Percentiles rank a stretch among this genome's conserved stretches.
Conservation (phyloP, 2,888 invertebrate genomes). For the Hirtodrosophila alboralis region DNA sequence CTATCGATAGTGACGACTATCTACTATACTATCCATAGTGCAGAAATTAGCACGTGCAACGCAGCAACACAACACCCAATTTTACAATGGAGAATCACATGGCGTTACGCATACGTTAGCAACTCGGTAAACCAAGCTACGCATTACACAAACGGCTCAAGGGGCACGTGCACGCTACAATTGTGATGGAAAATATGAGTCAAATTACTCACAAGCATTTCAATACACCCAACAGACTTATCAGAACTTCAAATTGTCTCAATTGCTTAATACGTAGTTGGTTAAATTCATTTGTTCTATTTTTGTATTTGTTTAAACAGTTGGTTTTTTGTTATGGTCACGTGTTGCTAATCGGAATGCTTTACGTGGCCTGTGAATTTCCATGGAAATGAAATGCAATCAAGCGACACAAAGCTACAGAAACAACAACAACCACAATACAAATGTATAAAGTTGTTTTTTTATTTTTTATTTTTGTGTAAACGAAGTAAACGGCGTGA, state of each 20-base stretch:
- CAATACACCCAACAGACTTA: slow-evolving; percentile 6
- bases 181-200: slow-evolving; percentile 19
- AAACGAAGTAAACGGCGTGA: slow-evolving; percentile 27
- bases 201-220: slow-evolving; percentile 27
- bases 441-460: slow-evolving; percentile 24
- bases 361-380: slow-evolving; percentile 66
- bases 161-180: slow-evolving; percentile 55
- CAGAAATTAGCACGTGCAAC: slow-evolving; percentile 46
- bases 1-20: too few species aligned
- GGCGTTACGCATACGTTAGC: slow-evolving; percentile 45
- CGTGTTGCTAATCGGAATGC: slow-evolving; percentile 60
- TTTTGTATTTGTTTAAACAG: slow-evolving; percentile 21
- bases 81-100: slow-evolving; percentile 40
- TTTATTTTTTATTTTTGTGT: slow-evolving; percentile 8
- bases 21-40: too few species aligned
- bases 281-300: slow-evolving; percentile 23
- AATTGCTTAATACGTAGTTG: slow-evolving; percentile 19
- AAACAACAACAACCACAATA: slow-evolving; percentile 15
- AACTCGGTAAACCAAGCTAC: slow-evolving; percentile 8
- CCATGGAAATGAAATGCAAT: slow-evolving; percentile 60
- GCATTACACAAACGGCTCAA: slow-evolving; percentile 47
- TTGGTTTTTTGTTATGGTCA: slow-evolving; percentile 55
- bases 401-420: slow-evolving; percentile 32
- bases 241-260: slow-evolving; percentile 26
- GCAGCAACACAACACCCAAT: slow-evolving; percentile 1